phyloP scores from a whole-genome alignment of 2,888 invertebrate genomes.

The Callyntrura sp. region DNA sequence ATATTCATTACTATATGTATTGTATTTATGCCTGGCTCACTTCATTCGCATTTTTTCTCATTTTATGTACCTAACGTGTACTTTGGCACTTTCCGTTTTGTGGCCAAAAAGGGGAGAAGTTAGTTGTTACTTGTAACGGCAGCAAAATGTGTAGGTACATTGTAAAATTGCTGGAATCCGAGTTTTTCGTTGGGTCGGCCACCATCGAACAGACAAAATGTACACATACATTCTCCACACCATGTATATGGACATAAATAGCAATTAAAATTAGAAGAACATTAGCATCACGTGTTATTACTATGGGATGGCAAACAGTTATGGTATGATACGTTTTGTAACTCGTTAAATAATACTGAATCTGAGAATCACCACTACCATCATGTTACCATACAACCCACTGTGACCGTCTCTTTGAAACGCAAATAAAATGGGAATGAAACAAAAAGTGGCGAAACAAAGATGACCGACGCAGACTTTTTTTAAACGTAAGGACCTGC shows the following conservation, averaged over 20 bases:
- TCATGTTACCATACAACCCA: neutral
- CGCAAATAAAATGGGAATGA: neutral
- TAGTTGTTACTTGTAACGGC: neutral
- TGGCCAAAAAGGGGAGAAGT: neutral
- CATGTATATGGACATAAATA: neutral
- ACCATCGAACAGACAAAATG: neutral
- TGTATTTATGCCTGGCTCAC: neutral
- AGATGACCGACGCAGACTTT: conserved; percentile 17
- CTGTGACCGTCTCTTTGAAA: neutral
- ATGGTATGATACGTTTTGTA: too few species aligned
- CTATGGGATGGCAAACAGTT: too few species aligned
- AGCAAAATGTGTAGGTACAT: neutral
- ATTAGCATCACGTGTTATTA: neutral
- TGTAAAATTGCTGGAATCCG: neutral
- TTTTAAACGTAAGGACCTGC: neutral
- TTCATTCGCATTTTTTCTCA: neutral
- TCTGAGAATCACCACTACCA: neutral
- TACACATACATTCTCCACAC: neutral
- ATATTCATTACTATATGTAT: neutral
- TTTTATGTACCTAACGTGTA: neutral
- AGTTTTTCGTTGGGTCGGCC: neutral
- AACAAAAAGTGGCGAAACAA: conserved; percentile 6
- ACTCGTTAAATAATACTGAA: too few species aligned
- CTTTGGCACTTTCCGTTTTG: neutral
- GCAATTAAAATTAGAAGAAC: conserved; percentile 17